Base-by-base conservation (phyloP, 2,113 vertebrate genomes). In the Turnix velox region DNA sequence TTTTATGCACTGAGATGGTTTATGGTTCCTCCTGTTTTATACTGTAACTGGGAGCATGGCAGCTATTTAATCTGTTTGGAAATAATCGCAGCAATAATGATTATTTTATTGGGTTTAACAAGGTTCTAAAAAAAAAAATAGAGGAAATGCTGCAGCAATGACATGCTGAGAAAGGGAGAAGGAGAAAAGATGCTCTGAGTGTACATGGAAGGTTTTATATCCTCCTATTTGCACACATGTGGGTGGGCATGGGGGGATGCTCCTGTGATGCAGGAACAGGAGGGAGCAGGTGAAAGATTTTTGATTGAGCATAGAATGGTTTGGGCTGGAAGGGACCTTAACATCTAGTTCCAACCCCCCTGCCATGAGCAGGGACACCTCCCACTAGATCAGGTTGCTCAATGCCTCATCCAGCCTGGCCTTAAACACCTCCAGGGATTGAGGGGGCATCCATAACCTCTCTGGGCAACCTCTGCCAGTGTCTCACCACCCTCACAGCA, bases 61-160 rank as follows among this genome's bases (percentile, higher is more conserved):
- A 94, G 95, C 95, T 90, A 96, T 94, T 96, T 96, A 96, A 97
- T 96, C 95, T 95, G 96, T 89, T 96, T 89, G 87, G 90, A 95
- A 97, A 96, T 97, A 96, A 97, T 96, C 91, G 94, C 96, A 81
- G 96, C 86, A 94, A 92, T 96, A 96, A 97, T 92, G 93, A 94
- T 96, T 87, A 95, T 94, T 96, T 96, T 96, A 96, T 94, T 93
- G 88, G 92, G 72, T 93, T 96, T 93, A 96, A 95, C 67, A 92
- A 76, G 2, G 6, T 73, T 79, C 88, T 83, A 75, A 67, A 27
- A 88, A 54, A 80, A n/a, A n/a, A n/a, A n/a, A n/a, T n/a, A n/a
- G n/a, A 57, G 42, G n/a, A 65, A 57, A 83, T 0, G 2, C 67
- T 39, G 79, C 78, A 28, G 68, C 37, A 30, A 14, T 4, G 28